A percentile compares a stretch with the other conserved stretches of the same genome.
Evolutionary conservation across 2,888 invertebrate species (phyloP).

Genomic region (Lydus trimaculatus): DNA sequence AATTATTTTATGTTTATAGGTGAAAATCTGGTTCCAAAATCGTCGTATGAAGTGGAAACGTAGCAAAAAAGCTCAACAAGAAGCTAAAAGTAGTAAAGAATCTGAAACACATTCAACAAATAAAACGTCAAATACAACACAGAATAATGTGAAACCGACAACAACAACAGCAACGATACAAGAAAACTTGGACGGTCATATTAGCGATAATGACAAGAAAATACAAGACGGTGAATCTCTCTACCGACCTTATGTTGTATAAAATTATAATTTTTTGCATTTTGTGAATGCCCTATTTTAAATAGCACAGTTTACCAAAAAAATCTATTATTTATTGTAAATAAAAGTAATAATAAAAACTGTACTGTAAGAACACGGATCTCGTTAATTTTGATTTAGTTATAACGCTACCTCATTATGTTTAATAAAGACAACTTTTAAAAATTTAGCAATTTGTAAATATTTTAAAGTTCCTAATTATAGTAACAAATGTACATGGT

Average conservation of each 20-base stretch:
- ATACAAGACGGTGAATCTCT: conserved; percentile 58
- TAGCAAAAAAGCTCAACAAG: conserved; percentile 94
- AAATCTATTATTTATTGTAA: conserved; percentile 19
- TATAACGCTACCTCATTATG: conserved; percentile 50
- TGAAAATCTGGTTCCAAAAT: conserved; percentile 99
- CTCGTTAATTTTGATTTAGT: conserved; percentile 21
- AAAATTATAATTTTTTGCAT: conserved; percentile 41
- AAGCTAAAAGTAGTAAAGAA: conserved; percentile 68
- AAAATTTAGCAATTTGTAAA: conserved; percentile 42
- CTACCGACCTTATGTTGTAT: conserved; percentile 63
- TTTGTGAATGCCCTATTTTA: conserved; percentile 25
- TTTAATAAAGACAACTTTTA: conserved; percentile 24
- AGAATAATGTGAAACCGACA: conserved; percentile 36
- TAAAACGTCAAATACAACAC: conserved; percentile 39
- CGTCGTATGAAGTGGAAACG: conserved; percentile 99
- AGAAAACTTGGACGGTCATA: conserved; percentile 19
- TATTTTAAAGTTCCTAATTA: conserved; percentile 54
- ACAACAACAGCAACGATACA: conserved; percentile 15
- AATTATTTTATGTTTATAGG: conserved; percentile 66
- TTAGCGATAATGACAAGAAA: conserved; percentile 45
- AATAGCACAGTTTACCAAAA: not conserved
- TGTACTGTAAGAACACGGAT: conserved; percentile 27
- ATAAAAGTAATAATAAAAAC: conserved; percentile 19
- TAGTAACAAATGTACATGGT: conserved; percentile 22
- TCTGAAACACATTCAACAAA: conserved; percentile 39